These are phyloP conservation scores for Battus philenor DNA, from an alignment of 1,140 invertebrate genomes.

Conservation along the genomic window DNA sequence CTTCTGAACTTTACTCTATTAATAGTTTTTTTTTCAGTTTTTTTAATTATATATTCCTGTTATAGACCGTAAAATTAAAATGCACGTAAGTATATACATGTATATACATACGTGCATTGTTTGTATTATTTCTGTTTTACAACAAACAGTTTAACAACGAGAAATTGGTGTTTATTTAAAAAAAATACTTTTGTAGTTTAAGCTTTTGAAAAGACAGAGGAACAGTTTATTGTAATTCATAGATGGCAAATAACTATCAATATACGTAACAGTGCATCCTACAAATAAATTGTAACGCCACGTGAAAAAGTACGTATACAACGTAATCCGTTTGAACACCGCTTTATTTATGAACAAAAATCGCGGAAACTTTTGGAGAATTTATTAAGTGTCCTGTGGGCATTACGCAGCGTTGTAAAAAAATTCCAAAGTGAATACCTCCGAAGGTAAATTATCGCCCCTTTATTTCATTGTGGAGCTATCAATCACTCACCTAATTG, in stretches of 20 bases:
- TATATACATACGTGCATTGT: too few species aligned
- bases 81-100: too few species aligned
- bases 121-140: too few species aligned
- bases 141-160: too few species aligned
- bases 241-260: conserved; percentile 11
- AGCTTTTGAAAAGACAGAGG: too few species aligned
- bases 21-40: too few species aligned
- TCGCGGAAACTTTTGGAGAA: conserved; percentile 13
- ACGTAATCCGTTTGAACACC: conserved; percentile 14
- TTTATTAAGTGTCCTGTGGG: conserved; percentile 17
- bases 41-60: too few species aligned
- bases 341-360: conserved; percentile 17
- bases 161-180: too few species aligned
- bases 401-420: conserved; percentile 10
- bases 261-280: conserved; percentile 10
- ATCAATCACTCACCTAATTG: conserved; percentile 63
- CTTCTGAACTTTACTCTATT: too few species aligned
- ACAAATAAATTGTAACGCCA: conserved; percentile 14
- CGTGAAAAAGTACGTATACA: conserved; percentile 12
- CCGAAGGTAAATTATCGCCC: conserved; percentile 16
- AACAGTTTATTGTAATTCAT: too few species aligned
- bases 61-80: too few species aligned
- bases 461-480: conserved; percentile 31
- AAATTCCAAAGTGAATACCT: conserved; percentile 13
- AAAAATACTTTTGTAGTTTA: too few species aligned